A percentile compares a stretch with the other conserved stretches of the same genome.
phyloP scores from a whole-genome alignment of 1,140 invertebrate genomes.

The Yoshiicerus persimilis region DNA sequence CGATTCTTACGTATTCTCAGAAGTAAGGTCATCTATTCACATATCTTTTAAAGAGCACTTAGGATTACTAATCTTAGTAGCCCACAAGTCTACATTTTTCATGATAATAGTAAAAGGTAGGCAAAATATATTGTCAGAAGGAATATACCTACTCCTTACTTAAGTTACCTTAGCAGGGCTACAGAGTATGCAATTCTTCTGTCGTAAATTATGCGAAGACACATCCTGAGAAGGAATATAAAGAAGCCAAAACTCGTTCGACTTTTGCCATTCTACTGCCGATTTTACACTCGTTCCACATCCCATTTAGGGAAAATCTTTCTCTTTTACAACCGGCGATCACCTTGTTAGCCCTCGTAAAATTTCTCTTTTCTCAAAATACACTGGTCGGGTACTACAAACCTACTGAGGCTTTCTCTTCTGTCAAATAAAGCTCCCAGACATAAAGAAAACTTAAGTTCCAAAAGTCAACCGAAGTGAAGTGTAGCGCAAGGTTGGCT shows the following conservation, averaged over 20 bases:
- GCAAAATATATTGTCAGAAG: background rate
- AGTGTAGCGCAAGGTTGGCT: background rate
- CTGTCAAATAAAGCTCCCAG: conserved; percentile 6
- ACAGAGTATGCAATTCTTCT: background rate
- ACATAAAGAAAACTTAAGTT: conserved; percentile 3
- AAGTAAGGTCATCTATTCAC: background rate
- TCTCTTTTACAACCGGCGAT: conserved; percentile 15
- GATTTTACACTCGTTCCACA: conserved; percentile 19
- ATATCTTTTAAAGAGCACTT: background rate
- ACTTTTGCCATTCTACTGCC: conserved; percentile 10
- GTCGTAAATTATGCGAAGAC: background rate
- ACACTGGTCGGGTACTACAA: background rate
- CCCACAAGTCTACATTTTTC: background rate
- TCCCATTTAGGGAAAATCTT: conserved; percentile 20
- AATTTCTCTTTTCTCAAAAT: conserved; percentile 3
- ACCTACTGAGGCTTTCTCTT: background rate
- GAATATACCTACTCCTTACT: background rate
- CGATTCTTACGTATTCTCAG: background rate
- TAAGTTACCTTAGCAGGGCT: background rate
- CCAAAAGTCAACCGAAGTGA: background rate
- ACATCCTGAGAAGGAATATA: background rate
- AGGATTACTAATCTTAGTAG: background rate
- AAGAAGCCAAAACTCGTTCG: background rate
- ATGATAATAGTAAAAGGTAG: background rate
- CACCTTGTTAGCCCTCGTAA: conserved; percentile 18